These are phyloP conservation scores for Junonia oenone DNA, from an alignment of 2,888 invertebrate genomes.

Conservation along the genomic window DNA sequence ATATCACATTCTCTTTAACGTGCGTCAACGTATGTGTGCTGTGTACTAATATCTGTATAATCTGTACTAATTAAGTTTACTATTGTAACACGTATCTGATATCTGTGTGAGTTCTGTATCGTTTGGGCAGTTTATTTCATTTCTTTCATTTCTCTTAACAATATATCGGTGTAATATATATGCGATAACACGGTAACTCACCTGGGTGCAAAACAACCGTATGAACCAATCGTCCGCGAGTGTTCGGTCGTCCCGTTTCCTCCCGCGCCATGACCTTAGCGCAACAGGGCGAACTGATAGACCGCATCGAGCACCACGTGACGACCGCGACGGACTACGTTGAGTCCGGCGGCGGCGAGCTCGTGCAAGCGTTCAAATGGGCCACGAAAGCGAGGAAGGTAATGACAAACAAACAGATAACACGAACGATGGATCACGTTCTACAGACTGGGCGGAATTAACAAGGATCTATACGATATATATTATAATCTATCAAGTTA, in stretches of 20 bases:
- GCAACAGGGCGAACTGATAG: conserved; percentile 94
- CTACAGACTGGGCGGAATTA: conserved; percentile 13
- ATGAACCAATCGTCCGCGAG: conserved; percentile 72
- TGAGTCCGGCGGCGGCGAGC: conserved; percentile 87
- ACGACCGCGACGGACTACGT: conserved; percentile 91
- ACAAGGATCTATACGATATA: conserved; percentile 4
- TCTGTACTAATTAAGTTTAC: conserved; percentile 36
- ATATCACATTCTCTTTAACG: conserved; percentile 55
- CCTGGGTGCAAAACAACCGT: conserved; percentile 49
- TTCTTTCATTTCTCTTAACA: conserved; percentile 33
- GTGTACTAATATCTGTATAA: conserved; percentile 18
- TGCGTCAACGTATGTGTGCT: conserved; percentile 23
- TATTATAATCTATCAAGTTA: background rate
- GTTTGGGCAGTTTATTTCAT: conserved; percentile 24
- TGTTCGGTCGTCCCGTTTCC: conserved; percentile 50
- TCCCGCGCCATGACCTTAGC: conserved; percentile 65
- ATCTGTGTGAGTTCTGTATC: conserved; percentile 33
- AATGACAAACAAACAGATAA: conserved; percentile 40
- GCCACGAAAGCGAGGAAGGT: conserved; percentile 94
- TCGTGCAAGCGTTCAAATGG: conserved; percentile 89
- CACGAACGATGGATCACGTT: background rate
- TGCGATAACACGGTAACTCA: too few species aligned
- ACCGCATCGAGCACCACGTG: conserved; percentile 96
- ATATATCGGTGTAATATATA: conserved; percentile 38
- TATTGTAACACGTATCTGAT: conserved; percentile 38